Conservation (phyloP, 2,113 vertebrate species). For the Illadopsis cleaveri region DNA sequence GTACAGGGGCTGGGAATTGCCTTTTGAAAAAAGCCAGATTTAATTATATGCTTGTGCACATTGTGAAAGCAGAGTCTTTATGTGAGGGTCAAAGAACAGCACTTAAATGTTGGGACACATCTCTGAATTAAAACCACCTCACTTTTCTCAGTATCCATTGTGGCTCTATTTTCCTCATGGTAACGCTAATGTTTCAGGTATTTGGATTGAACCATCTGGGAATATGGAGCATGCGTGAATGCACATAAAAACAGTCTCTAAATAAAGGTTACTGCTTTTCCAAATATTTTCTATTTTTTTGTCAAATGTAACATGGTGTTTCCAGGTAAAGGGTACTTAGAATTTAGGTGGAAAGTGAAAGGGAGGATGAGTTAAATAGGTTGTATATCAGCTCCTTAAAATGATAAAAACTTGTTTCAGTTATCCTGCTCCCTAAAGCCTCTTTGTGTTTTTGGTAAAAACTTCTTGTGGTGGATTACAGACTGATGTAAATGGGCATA, state of each 20-base stretch:
- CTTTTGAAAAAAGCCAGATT: not conserved
- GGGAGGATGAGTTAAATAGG: not conserved
- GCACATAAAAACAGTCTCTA: constrained; percentile 20
- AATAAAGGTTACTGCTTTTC: constrained; percentile 46
- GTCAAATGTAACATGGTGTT: not conserved
- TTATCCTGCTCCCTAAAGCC: not conserved
- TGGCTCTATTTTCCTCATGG: not conserved
- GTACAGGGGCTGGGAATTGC: not conserved
- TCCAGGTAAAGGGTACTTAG: not conserved
- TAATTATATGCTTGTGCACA: constrained; percentile 56
- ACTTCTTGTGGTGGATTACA: not conserved
- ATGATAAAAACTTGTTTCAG: not conserved
- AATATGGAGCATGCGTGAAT: not conserved
- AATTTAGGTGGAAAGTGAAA: not conserved
- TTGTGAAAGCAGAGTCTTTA: not conserved
- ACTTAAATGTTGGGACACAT: constrained; percentile 35
- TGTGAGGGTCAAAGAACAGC: constrained; percentile 18
- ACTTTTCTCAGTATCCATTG: not conserved
- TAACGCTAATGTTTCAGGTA: not conserved
- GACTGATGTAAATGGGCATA: not conserved
- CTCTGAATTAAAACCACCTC: constrained; percentile 38
- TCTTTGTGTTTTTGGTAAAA: not conserved
- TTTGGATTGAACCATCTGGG: constrained; percentile 11
- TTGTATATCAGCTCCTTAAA: not conserved
- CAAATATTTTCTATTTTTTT: not conserved